A percentile compares a stretch with the other conserved stretches of the same genome.
These are phyloP conservation scores for Xyrauchen texanus DNA, from an alignment of 2,113 vertebrate genomes.

Conservation along the genomic window DNA sequence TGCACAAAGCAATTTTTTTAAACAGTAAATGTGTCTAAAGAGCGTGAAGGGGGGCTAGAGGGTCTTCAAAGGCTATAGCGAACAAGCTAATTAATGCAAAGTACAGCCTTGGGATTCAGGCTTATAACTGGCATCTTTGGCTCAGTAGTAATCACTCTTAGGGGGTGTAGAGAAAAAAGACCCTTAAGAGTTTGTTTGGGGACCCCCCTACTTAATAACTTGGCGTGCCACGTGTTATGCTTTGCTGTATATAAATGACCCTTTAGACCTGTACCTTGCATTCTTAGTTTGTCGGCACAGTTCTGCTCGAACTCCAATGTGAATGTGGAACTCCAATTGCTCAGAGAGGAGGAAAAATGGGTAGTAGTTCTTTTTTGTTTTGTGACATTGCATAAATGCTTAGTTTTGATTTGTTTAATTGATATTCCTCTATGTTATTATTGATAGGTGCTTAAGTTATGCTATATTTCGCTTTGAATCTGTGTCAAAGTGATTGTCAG, in stretches of 20 bases:
- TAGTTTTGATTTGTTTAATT: too few relatives aligned
- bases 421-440: neutral
- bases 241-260: conserved; percentile 40
- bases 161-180: conserved; percentile 39
- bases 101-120: conserved; percentile 46
- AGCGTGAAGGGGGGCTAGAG: conserved; percentile 31
- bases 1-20: conserved; percentile 39
- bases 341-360: neutral
- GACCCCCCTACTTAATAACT: conserved; percentile 46
- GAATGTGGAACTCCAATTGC: conserved; percentile 25
- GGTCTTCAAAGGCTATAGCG: conserved; percentile 48
- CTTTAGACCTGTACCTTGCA: conserved; percentile 13
- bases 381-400: neutral
- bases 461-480: conserved; percentile 43
- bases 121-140: conserved; percentile 46
- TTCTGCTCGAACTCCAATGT: conserved; percentile 42
- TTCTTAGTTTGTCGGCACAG: conserved; percentile 29
- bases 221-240: conserved; percentile 34
- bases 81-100: conserved; percentile 57
- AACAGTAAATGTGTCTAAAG: conserved; percentile 46
- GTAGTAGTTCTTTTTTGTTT: neutral
- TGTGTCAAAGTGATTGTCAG: neutral
- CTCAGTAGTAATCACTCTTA: conserved; percentile 39
- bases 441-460: conserved; percentile 37
- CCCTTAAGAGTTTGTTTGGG: conserved; percentile 27